These are phyloP conservation scores for Tanypteryx hageni DNA, from an alignment of 2,888 invertebrate species.

Conservation along the genomic window DNA sequence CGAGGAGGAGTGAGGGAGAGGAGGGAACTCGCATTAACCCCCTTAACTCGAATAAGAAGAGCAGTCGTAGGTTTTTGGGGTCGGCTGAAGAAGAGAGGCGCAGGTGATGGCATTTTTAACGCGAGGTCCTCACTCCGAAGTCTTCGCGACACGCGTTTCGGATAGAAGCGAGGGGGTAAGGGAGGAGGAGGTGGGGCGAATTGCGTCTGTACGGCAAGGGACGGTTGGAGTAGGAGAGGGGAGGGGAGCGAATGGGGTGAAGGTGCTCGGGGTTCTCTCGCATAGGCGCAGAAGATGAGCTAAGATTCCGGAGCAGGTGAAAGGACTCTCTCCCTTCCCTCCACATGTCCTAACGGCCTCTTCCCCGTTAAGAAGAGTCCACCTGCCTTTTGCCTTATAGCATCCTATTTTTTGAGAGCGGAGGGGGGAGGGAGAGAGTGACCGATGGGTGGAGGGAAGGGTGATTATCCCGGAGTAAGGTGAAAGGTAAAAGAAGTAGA, in stretches of 20 bases:
- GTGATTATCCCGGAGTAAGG: conserved; percentile 54
- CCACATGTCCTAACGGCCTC: conserved; percentile 4
- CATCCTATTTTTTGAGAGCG: conserved; percentile 26
- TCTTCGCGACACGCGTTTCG: conserved; percentile 26
- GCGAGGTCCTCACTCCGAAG: not conserved
- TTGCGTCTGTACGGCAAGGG: not conserved
- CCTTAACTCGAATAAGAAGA: not conserved
- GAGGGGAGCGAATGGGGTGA: not conserved
- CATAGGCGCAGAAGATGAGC: conserved; percentile 6
- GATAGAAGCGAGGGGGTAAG: not conserved
- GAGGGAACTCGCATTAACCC: conserved; percentile 21
- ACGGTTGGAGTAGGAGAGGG: not conserved
- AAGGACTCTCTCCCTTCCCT: not conserved
- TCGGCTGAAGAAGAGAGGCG: not conserved
- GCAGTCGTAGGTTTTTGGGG: not conserved
- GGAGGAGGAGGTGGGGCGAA: not conserved
- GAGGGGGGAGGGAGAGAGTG: not conserved
- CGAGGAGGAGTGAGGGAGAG: not conserved
- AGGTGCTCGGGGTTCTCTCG: not conserved
- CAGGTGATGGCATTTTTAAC: conserved; percentile 35
- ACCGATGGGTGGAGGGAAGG: not conserved
- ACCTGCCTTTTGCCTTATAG: conserved; percentile 50
- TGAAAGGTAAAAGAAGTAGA: conserved; percentile 43
- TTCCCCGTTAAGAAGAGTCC: not conserved
- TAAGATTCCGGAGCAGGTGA: conserved; percentile 58